phyloP scores from a whole-genome alignment of 2,888 invertebrate species.

The Dynastes tityus region DNA sequence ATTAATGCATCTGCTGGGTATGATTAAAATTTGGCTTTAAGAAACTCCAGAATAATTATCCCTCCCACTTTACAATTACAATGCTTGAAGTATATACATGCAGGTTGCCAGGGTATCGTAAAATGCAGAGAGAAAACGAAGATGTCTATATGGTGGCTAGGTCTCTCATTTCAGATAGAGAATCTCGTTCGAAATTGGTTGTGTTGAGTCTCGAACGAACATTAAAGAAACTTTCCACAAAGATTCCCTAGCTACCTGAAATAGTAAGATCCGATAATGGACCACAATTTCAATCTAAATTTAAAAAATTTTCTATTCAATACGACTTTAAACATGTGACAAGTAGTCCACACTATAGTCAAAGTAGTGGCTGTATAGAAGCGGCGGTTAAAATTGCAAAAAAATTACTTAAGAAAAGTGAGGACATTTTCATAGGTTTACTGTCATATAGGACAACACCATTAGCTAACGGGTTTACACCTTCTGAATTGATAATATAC shows the following conservation, averaged over 20 bases:
- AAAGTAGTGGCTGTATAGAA: not conserved
- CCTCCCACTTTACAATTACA: conserved; percentile 41
- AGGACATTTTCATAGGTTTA: too few species aligned
- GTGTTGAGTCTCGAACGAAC: conserved; percentile 51
- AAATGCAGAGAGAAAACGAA: conserved; percentile 51
- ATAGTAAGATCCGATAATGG: conserved; percentile 56
- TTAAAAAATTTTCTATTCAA: conserved; percentile 51
- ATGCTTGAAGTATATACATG: conserved; percentile 47
- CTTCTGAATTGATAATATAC: too few species aligned
- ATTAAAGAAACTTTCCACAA: conserved; percentile 52
- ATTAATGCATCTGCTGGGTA: not conserved
- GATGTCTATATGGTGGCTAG: conserved; percentile 50
- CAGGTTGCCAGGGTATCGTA: conserved; percentile 49
- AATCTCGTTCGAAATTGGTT: conserved; percentile 52
- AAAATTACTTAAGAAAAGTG: too few species aligned
- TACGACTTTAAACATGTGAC: conserved; percentile 40
- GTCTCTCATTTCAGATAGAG: conserved; percentile 53
- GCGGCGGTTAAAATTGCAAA: too few species aligned
- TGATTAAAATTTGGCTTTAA: not conserved
- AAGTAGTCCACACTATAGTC: not conserved
- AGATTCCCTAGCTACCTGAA: conserved; percentile 42
- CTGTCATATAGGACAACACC: too few species aligned
- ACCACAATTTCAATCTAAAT: conserved; percentile 56
- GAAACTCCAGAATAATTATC: conserved; percentile 42
- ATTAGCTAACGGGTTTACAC: too few species aligned